Conservation (phyloP, 2,113 vertebrate genomes). For the Corydoras sp. region DNA sequence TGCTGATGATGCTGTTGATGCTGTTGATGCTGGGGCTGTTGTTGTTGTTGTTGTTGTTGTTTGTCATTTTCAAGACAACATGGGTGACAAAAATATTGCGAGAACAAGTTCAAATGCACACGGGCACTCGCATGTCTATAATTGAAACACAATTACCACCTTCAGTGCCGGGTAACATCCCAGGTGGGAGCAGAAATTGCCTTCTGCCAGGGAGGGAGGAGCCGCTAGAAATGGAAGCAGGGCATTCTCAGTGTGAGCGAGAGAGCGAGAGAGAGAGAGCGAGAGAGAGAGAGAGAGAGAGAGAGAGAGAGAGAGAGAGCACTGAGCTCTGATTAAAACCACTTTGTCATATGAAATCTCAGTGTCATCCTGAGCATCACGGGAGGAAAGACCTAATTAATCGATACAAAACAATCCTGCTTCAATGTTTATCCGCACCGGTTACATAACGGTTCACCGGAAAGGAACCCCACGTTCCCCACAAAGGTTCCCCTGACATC, state of each 20-base stretch:
- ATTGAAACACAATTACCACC: conserved; percentile 47
- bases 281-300: not conserved
- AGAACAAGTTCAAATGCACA: not conserved
- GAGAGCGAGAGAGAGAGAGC: conserved; percentile 11
- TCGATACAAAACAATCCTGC: conserved; percentile 2
- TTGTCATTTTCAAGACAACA: not conserved
- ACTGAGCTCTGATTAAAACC: conserved; percentile 19
- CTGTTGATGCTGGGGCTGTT: too few relatives aligned
- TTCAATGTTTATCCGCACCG: too few relatives aligned
- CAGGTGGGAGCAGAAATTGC: conserved; percentile 38
- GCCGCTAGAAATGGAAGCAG: conserved; percentile 42
- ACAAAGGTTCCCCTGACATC: too few relatives aligned
- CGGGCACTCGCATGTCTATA: conserved; percentile 20
- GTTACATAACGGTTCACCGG: too few relatives aligned
- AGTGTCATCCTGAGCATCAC: conserved; percentile 11
- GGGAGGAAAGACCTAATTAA: not conserved
- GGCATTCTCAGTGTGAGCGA: conserved; percentile 16
- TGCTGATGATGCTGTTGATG: too few relatives aligned
- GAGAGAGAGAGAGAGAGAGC: conserved; percentile 12
- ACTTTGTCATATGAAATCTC: conserved; percentile 19
- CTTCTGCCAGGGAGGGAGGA: conserved; percentile 34
- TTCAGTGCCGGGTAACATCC: conserved; percentile 41
- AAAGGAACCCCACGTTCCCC: too few relatives aligned
- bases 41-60: too few relatives aligned
- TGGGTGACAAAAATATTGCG: not conserved